Conservation (phyloP, 2,888 invertebrate genomes). For the Plutella xylostella region DNA sequence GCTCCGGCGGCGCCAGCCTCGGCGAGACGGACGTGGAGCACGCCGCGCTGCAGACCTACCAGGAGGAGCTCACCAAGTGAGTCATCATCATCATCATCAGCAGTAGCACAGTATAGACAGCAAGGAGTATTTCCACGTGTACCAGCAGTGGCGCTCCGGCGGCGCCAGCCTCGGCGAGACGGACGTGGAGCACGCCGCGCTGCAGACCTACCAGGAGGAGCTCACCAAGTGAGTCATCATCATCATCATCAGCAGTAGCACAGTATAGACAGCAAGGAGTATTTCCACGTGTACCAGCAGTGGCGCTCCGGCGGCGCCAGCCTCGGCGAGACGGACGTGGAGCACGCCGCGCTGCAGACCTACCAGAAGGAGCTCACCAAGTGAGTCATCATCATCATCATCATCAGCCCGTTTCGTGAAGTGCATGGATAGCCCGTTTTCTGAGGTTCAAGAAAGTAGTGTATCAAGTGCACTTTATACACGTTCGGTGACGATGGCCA, state of each 20-base stretch:
- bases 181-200: constrained; percentile 55
- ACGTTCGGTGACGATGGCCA: too few relatives aligned
- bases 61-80: constrained; percentile 46
- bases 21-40: constrained; percentile 70
- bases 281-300: constrained; percentile 80
- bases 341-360: constrained; percentile 39
- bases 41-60: constrained; percentile 38
- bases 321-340: constrained; percentile 71
- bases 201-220: constrained; percentile 42
- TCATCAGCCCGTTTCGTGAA: too few relatives aligned
- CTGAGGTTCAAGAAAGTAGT: too few relatives aligned
- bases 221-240: constrained; percentile 44
- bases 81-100: too few relatives aligned
- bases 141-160: constrained; percentile 71
- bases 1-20: constrained; percentile 60
- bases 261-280: constrained; percentile 92
- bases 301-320: constrained; percentile 67
- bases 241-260: too few relatives aligned
- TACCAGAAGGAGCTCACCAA: constrained; percentile 42
- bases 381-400: too few relatives aligned
- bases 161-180: constrained; percentile 70
- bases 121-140: constrained; percentile 85
- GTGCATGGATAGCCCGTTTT: too few relatives aligned
- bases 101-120: constrained; percentile 94
- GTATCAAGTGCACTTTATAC: too few relatives aligned